Evolutionary conservation across 2,113 vertebrate species (phyloP).

Genomic region (Poeciliopsis turrubarensis): DNA sequence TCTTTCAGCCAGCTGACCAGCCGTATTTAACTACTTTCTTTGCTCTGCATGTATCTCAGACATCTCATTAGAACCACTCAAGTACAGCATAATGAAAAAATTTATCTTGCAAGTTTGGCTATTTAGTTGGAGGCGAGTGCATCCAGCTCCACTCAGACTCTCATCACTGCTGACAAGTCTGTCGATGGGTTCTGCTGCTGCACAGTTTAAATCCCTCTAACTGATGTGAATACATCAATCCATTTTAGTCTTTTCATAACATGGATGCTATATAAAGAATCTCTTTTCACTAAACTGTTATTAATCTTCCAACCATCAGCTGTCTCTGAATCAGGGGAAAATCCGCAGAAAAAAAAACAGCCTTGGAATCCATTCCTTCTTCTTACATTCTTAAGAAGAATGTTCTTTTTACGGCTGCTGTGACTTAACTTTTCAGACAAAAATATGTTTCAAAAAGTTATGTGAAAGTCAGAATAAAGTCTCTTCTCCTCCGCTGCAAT

Average conservation of each 20-base stretch:
- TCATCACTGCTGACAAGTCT: background rate
- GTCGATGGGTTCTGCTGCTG: background rate
- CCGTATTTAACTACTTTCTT: background rate
- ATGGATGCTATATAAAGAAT: conserved; percentile 33
- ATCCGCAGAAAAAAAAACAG: conserved; percentile 23
- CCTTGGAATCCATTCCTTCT: conserved; percentile 48
- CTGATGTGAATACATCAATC: background rate
- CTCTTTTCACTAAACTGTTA: conserved; percentile 42
- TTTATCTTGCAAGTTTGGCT: no score
- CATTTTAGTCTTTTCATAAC: conserved; percentile 26
- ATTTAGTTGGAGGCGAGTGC: no score
- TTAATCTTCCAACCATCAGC: conserved; percentile 38
- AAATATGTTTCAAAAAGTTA: conserved; percentile 40
- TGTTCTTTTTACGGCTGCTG: conserved; percentile 18
- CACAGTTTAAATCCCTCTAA: background rate
- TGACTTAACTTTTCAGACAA: conserved; percentile 18
- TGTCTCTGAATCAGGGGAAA: conserved; percentile 39
- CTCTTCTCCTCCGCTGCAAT: conserved; percentile 15
- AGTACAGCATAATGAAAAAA: background rate
- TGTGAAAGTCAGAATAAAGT: conserved; percentile 40
- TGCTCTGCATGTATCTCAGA: background rate
- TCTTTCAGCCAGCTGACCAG: no score
- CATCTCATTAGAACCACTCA: background rate
- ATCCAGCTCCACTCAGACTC: no score
- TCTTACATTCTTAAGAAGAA: conserved; percentile 12